Evolutionary conservation across 1,140 invertebrate species (phyloP), one percentile per base, ranked within the genome.

Genomic region (Phortica variegata): DNA sequence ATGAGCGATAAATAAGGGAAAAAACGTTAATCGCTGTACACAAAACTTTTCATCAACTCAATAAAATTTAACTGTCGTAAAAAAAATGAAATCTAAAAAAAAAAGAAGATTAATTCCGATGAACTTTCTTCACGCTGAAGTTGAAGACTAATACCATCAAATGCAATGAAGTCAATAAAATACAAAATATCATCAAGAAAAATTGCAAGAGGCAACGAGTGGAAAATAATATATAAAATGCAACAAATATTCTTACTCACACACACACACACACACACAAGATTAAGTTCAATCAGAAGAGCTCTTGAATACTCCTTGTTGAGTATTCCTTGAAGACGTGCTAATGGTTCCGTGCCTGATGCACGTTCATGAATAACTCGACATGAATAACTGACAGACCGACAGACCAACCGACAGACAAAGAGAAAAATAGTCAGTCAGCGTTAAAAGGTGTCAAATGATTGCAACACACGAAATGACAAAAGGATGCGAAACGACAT

Each of bases 201-300:
- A 31, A 31, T 7, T 7, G 12, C 29, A 31, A 7, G 12, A 31
- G 29, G 29, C 12, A 38, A 51, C 23, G 19, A 16, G 16, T 43
- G 16, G 3, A 18, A 17, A 15, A 31, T 43, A 6, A 15, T 13
- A 26, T 20, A 16, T n/a, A 15, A 20, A 41, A 18, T 26, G 12
- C 29, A 31, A 18, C 10, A 57, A 57, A 56, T 56, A n/a, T 31
- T 7, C 29, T 31, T 7, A 12, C 17, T 32, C 12, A 10, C n/a
- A n/a, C n/a, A n/a, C n/a, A n/a, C n/a, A n/a, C n/a, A n/a, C n/a
- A n/a, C n/a, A n/a, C n/a, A n/a, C n/a, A n/a, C n/a, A n/a, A n/a
- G n/a, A n/a, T n/a, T n/a, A n/a, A n/a, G n/a, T n/a, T n/a, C n/a
- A n/a, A n/a, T n/a, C n/a, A n/a, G n/a, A n/a, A n/a, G n/a, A n/a